These are phyloP conservation scores for Tubulanus polymorphus DNA, from an alignment of 2,888 invertebrate species.

Conservation along the genomic window DNA sequence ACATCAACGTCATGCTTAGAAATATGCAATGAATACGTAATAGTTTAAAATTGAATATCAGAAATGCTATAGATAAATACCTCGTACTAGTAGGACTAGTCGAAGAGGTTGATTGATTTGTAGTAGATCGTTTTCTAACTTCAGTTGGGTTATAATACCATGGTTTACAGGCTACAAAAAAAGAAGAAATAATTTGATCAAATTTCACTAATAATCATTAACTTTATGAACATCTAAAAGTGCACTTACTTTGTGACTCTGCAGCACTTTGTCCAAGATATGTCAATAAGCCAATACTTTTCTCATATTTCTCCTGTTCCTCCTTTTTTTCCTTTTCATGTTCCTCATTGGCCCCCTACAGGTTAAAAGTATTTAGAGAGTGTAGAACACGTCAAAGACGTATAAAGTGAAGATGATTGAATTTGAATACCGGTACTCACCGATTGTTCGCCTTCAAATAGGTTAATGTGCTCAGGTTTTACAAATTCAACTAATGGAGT, in stretches of 20 bases:
- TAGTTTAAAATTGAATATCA: too few species aligned
- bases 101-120: not conserved
- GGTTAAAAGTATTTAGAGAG: too few species aligned
- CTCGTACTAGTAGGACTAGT: not conserved
- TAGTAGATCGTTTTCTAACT: not conserved
- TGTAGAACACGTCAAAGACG: too few species aligned
- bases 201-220: too few species aligned
- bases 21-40: too few species aligned
- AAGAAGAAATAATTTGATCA: not conserved
- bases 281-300: slow-evolving; percentile 92
- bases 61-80: too few species aligned
- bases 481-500: slow-evolving; percentile 28
- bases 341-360: slow-evolving; percentile 71
- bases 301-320: slow-evolving; percentile 94
- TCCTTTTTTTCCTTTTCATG: slow-evolving; percentile 85
- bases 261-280: slow-evolving; percentile 79
- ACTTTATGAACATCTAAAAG: not conserved
- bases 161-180: not conserved
- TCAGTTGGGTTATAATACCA: not conserved
- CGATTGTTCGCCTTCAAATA: slow-evolving; percentile 21
- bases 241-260: slow-evolving; percentile 37
- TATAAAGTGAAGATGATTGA: too few species aligned
- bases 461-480: slow-evolving; percentile 35
- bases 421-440: too few species aligned
- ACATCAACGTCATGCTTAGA: too few species aligned